phyloP scores from a whole-genome alignment of 35 echinoderm and acorn worm genomes.

The Amphiura filiformis region DNA sequence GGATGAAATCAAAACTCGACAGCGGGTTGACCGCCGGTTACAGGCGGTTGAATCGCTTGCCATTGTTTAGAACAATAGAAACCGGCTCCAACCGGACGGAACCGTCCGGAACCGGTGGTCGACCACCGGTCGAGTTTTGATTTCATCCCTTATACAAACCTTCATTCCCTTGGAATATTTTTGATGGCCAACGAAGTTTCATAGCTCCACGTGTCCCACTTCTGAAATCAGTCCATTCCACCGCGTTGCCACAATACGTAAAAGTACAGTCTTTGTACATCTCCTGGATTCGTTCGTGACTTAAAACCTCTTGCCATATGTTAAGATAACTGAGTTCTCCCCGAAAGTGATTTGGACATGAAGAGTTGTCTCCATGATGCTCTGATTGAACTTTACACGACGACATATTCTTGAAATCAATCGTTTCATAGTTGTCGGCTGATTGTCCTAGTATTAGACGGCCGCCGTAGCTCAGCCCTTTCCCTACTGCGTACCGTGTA shows the following conservation, averaged over 20 bases:
- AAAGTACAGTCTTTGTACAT: conserved; percentile 82
- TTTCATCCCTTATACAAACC: no score
- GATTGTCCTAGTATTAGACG: background rate
- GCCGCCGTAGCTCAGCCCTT: background rate
- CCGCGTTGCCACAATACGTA: conserved; percentile 77
- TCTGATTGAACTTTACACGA: background rate
- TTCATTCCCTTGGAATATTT: conserved; percentile 44
- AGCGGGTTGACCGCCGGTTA: no score
- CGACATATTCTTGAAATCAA: conserved; percentile 5
- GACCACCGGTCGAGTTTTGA: no score
- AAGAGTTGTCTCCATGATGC: conserved; percentile 11
- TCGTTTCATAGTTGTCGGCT: conserved; percentile 22
- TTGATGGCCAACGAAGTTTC: conserved; percentile 83
- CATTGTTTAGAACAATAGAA: no score
- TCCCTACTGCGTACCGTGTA: background rate
- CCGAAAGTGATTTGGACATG: conserved; percentile 21
- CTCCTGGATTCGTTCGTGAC: conserved; percentile 28
- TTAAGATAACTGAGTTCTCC: conserved; percentile 82
- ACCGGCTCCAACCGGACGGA: no score
- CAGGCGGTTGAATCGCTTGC: no score
- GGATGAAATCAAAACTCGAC: no score
- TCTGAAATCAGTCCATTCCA: conserved; percentile 90
- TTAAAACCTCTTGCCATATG: conserved; percentile 57
- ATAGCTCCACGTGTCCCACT: conserved; percentile 75
- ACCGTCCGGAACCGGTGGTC: no score